Evolutionary conservation across 2,888 invertebrate genomes (phyloP), one percentile per base, ranked within the genome.

Genomic region (Nesidiocoris tenuis): DNA sequence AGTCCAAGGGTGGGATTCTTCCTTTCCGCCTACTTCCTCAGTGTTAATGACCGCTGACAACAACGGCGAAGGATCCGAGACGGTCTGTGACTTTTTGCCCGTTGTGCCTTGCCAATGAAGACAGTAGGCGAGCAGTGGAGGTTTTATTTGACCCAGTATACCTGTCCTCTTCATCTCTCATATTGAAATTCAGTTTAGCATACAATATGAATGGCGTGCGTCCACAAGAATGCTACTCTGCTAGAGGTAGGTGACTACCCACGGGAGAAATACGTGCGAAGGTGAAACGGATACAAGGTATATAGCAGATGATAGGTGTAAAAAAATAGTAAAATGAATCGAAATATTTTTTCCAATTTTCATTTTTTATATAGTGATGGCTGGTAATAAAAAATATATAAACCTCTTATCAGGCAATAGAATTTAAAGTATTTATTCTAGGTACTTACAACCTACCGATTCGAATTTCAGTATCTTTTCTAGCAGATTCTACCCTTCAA

Each of bases 101-200:
- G 18, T 21, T 63, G 22, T 19, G 65, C 25, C 65, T 25, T 18
- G 19, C 54, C 39, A 39, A 39, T 55, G 1, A 67, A 56, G 22
- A 18, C 68, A 59, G 70, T 70, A 70, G 70, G 70, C 25, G 72
- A 39, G 39, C 5, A 39, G 39, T 12, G 12, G 12, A 39, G 70
- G 70, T 25, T 72, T 72, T 72, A 72, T 72, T 72, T 72, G 72
- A 72, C 72, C 72, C 63, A 72, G 72, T n/a, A n/a, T n/a, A n/a
- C n/a, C n/a, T n/a, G n/a, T 72, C 72, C 39, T 39, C 39, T 39
- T 39, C 5, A 39, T 12, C 61, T 63, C 39, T 72, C 63, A 25
- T 72, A 72, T 72, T 72, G 72, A 72, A 72, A 72, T 72, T 61
- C 72, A 72, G 61, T 39, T 72, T 72, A 61, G 72, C 72, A 72